These are phyloP conservation scores for Eupithecia pulchellata DNA, from an alignment of 2,888 invertebrate species.

Conservation along the genomic window DNA sequence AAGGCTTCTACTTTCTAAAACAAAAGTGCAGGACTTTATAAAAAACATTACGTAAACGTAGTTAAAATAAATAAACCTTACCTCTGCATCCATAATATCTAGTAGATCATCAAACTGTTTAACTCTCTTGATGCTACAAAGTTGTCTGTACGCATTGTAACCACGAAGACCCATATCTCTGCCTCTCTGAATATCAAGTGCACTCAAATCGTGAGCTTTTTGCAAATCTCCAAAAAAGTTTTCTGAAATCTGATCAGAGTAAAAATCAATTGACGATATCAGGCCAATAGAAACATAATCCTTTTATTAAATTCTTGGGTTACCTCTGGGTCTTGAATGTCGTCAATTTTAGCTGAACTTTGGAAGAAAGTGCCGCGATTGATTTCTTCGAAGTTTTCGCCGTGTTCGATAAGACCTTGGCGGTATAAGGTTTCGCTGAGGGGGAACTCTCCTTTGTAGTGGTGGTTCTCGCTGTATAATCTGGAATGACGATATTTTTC, in stretches of 20 bases:
- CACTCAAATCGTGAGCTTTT: conserved; percentile 60
- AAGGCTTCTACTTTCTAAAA: conserved; percentile 67
- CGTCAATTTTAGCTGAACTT: conserved; percentile 64
- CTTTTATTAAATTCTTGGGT: conserved; percentile 32
- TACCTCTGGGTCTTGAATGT: conserved; percentile 71
- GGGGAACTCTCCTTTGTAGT: conserved; percentile 61
- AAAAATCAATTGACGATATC: conserved; percentile 22
- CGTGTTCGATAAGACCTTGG: conserved; percentile 63
- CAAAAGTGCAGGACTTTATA: conserved; percentile 24
- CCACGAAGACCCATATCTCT: conserved; percentile 69
- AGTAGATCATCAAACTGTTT: conserved; percentile 65
- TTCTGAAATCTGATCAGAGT: conserved; percentile 61
- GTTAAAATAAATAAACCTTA: conserved; percentile 38
- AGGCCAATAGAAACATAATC: conserved; percentile 32
- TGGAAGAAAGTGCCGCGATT: conserved; percentile 71
- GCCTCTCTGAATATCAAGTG: conserved; percentile 69
- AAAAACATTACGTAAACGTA: conserved; percentile 3
- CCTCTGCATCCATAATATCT: conserved; percentile 70
- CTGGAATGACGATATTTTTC: conserved; percentile 46
- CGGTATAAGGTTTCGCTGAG: conserved; percentile 64
- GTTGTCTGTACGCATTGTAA: conserved; percentile 68
- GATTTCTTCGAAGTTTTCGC: conserved; percentile 66
- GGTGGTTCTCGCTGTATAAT: conserved; percentile 64
- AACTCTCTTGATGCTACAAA: conserved; percentile 64
- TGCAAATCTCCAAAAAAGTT: conserved; percentile 63